Evolutionary conservation across 1,140 invertebrate genomes (phyloP).

Genomic region (Hylaeus anthracinus): DNA sequence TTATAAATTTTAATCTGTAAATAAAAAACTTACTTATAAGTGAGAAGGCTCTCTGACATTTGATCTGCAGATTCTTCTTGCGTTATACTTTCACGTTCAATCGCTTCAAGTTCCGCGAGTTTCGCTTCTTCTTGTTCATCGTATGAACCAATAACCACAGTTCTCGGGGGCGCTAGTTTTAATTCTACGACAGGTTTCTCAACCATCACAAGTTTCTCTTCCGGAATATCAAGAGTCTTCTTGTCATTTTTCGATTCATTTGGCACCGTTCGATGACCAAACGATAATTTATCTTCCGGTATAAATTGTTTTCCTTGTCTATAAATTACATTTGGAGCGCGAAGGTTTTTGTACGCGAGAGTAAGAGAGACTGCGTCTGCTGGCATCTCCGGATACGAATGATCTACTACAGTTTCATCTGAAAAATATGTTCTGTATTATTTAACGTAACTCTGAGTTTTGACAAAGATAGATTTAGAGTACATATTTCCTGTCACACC

Average conservation of each 20-base stretch:
- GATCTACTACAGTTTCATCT: constrained; percentile 23
- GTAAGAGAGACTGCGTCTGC: constrained; percentile 79
- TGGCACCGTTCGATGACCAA: constrained; percentile 75
- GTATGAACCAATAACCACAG: constrained; percentile 32
- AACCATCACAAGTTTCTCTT: constrained; percentile 77
- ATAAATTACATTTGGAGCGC: constrained; percentile 44
- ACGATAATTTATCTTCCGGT: constrained; percentile 76
- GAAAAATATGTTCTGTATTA: constrained; percentile 1
- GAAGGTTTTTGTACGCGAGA: constrained; percentile 72
- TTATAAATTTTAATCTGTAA: neutral
- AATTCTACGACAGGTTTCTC: constrained; percentile 78
- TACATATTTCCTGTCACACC: constrained; percentile 10
- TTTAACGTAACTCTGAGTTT: neutral
- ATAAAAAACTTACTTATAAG: constrained; percentile 47
- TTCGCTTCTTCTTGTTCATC: constrained; percentile 54
- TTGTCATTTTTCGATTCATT: constrained; percentile 64
- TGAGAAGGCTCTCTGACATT: constrained; percentile 27
- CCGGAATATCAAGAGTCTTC: constrained; percentile 70
- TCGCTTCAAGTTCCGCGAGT: constrained; percentile 62
- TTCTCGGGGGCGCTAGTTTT: constrained; percentile 52
- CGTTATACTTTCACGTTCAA: constrained; percentile 58
- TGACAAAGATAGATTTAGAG: neutral
- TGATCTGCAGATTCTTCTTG: constrained; percentile 24
- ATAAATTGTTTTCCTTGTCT: constrained; percentile 66
- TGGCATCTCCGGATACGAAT: constrained; percentile 58